These are phyloP conservation scores for Aegithalos caudatus DNA, from an alignment of 2,113 vertebrate genomes.

Conservation along the genomic window DNA sequence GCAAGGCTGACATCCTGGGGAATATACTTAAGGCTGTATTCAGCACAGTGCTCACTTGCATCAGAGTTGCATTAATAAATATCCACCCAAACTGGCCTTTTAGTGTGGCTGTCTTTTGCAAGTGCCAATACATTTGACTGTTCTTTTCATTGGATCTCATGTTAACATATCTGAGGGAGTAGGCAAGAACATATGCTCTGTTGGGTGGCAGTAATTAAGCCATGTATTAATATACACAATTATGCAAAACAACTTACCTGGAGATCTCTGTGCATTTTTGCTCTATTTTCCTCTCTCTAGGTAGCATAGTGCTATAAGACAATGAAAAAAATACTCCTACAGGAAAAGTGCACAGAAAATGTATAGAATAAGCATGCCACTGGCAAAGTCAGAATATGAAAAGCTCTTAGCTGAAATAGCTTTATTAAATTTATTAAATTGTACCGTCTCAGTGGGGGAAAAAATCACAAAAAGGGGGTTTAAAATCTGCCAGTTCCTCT, in stretches of 20 bases:
- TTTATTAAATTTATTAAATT: background rate
- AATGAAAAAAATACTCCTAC: background rate
- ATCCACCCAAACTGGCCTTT: background rate
- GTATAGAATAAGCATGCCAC: background rate
- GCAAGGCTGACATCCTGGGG: background rate
- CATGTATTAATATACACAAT: background rate
- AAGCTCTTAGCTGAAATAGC: background rate
- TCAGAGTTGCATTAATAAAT: background rate
- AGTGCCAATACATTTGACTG: background rate
- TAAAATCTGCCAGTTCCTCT: background rate
- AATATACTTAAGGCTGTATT: background rate
- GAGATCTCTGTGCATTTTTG: background rate
- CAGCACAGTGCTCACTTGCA: background rate
- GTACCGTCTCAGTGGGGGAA: rapidly evolving
- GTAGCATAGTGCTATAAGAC: background rate
- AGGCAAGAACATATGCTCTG: background rate
- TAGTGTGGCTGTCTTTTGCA: background rate
- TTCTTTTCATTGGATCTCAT: background rate
- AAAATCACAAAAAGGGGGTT: background rate
- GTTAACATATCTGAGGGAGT: background rate
- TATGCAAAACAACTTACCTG: background rate
- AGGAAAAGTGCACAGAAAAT: background rate
- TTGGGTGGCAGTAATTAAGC: background rate
- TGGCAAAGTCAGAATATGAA: background rate
- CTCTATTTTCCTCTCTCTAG: background rate